Evolutionary conservation across 2,113 vertebrate species (phyloP).

Genomic region (Motacilla alba): DNA sequence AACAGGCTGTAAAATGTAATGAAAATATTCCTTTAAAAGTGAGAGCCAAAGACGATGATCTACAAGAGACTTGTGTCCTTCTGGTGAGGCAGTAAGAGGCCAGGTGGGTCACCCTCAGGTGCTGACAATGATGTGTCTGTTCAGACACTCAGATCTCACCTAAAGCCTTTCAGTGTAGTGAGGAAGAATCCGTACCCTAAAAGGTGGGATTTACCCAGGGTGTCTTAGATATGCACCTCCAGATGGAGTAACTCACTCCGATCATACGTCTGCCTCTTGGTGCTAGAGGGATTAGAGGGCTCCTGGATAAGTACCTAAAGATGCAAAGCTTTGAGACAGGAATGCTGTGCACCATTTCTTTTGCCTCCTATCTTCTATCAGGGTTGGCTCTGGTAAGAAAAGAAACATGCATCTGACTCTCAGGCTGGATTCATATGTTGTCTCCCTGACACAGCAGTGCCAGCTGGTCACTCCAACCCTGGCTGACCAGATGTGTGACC

Average conservation of each 20-base stretch:
- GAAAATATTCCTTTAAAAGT: neutral
- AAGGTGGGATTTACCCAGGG: neutral
- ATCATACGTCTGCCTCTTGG: neutral
- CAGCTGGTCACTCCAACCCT: neutral
- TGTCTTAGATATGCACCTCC: neutral
- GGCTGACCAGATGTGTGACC: neutral
- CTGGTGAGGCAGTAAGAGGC: neutral
- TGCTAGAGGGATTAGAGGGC: neutral
- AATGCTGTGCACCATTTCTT: neutral
- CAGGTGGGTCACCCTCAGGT: neutral
- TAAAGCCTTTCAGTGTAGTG: neutral
- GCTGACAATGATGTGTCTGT: accelerated
- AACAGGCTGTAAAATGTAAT: neutral
- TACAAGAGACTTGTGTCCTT: neutral
- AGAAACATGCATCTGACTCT: neutral
- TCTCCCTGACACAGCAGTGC: neutral
- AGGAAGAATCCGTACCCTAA: neutral
- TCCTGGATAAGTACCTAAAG: neutral
- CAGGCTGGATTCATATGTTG: neutral
- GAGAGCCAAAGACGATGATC: neutral
- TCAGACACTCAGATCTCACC: neutral
- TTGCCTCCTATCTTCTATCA: neutral
- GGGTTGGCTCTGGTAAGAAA: neutral
- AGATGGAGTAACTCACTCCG: neutral
- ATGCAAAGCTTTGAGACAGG: neutral